phyloP scores from a whole-genome alignment of 2,797 vertebrate species.

The Melanotaenia pygmaea region DNA sequence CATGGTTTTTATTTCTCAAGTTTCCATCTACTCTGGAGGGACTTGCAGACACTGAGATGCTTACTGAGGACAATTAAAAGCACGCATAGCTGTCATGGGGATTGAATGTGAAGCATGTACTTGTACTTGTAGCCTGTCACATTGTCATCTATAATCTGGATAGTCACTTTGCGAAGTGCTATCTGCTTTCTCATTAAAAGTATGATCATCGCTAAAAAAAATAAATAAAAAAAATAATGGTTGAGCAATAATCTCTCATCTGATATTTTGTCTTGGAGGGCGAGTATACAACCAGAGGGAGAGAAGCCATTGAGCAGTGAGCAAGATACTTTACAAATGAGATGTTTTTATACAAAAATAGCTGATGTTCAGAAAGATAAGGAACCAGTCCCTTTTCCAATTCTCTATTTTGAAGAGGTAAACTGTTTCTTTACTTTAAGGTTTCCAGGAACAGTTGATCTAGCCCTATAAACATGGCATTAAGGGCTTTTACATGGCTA shows the following conservation, averaged over 20 bases:
- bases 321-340: not conserved
- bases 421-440: not conserved
- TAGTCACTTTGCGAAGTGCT: slow-evolving; percentile 36
- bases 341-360: not conserved
- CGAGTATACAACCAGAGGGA: not conserved
- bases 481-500: too few relatives aligned
- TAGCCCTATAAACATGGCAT: too few relatives aligned
- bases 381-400: too few relatives aligned
- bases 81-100: slow-evolving; percentile 26
- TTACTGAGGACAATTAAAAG: slow-evolving; percentile 56
- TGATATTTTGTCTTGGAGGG: not conserved
- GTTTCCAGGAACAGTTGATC: not conserved
- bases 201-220: not conserved
- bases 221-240: not conserved
- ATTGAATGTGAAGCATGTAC: slow-evolving; percentile 31
- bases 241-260: not conserved
- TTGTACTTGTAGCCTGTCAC: slow-evolving; percentile 1
- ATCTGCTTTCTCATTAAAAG: not conserved
- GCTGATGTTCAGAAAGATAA: not conserved
- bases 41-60: not conserved
- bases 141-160: slow-evolving; percentile 29
- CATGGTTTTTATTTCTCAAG: not conserved
- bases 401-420: too few relatives aligned
- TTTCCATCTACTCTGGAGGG: slow-evolving; percentile 2
- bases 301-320: not conserved